Evolutionary conservation across 2,113 vertebrate genomes (phyloP).

Genomic region (Micronisus gabar): DNA sequence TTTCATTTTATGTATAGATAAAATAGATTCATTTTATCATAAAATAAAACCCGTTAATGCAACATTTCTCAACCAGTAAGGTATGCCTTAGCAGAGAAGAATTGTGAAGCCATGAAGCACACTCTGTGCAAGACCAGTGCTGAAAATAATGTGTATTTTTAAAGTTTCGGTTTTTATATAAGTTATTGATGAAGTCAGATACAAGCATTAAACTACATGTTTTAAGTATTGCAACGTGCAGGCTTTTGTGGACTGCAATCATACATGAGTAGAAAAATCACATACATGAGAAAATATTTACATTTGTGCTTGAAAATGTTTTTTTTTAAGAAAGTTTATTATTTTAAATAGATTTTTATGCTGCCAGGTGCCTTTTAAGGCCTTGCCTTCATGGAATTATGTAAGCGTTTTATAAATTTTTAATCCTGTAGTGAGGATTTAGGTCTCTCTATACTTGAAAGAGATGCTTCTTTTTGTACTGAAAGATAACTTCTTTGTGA

Average conservation of each 20-base stretch:
- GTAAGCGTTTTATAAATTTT: not conserved
- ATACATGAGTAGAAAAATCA: not conserved
- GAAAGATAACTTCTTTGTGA: not conserved
- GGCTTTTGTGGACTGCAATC: not conserved
- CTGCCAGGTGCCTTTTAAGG: not conserved
- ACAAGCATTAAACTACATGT: not conserved
- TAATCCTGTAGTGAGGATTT: not conserved
- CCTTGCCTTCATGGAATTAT: not conserved
- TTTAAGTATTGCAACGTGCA: not conserved
- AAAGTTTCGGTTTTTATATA: not conserved
- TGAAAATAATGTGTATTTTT: not conserved
- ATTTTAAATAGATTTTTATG: not conserved
- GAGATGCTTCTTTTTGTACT: not conserved
- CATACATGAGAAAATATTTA: not conserved
- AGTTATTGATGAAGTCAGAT: not conserved
- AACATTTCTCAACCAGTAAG: not conserved
- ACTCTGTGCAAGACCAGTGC: not conserved
- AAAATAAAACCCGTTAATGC: not conserved
- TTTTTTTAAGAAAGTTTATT: not conserved
- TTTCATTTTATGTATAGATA: not conserved
- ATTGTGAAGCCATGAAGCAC: not conserved
- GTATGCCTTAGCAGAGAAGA: not conserved
- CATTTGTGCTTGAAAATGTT: not conserved
- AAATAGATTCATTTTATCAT: not conserved
- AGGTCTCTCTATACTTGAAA: not conserved